Base-by-base conservation (phyloP, 2,113 vertebrate species). In the Papio anubis region DNA sequence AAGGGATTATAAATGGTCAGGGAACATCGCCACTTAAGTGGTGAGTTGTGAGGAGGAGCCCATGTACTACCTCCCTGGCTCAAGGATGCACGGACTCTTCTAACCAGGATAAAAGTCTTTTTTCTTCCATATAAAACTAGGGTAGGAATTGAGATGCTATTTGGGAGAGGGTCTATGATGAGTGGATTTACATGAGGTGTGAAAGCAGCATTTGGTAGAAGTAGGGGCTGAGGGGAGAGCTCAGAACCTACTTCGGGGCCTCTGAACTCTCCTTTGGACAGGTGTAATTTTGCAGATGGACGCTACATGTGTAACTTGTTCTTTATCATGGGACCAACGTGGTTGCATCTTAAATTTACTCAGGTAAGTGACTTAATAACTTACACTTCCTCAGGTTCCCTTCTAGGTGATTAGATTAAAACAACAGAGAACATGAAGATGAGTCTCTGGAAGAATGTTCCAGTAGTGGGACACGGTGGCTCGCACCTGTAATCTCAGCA, bases 281-380 rank as follows among this genome's bases (percentile, higher is more conserved):
- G 83, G 32, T 23, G n/a, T 30, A 10, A 27, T 52, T 94, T 79
- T 80, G 48, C 27, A 38, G 52, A 45, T 82, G 8, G 11, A 52
- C 9, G 27, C 13, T 18, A 30, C 21, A n/a, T 7, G 27, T 27
- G 27, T 21, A 59, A 2, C 61, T 25, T 83, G 14, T n/a, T 78
- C 25, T 79, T 96, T 79, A 20, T 82, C 48, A 87, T 2, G 9
- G 30, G 38, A 66, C 32, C 38, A 45, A 1, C 10, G 48, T 20
- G 23, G 40, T 78, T 68, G 23, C 55, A 5, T 52, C 27, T 84
- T 83, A 97, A 94, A 97, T 88, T 95, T 78, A 75, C 55, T 94
- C n/a, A 78, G 61, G 68, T 80, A 93, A 96, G 88, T 97, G 90
- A 85, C 92, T 90, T 97, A 92, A 95, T 93, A 87, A 87, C 87